Conservation (phyloP, 2,888 invertebrate genomes). For the Trachelus stipa region DNA sequence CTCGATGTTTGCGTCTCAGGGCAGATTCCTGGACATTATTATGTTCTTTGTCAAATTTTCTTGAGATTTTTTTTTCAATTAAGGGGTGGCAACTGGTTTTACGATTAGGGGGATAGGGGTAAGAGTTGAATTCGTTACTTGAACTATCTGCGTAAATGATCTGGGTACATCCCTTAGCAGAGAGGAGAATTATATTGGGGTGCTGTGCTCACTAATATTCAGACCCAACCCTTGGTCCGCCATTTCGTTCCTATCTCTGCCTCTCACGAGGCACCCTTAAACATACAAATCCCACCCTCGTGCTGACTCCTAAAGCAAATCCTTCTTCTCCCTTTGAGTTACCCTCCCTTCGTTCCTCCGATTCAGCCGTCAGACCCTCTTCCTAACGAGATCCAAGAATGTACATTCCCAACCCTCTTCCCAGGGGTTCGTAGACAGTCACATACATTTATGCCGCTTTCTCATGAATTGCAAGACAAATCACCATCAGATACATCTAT, state of each 20-base stretch:
- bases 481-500: slow-evolving; percentile 44
- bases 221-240: slow-evolving; percentile 24
- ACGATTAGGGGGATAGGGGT: neutral
- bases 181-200: neutral
- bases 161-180: neutral
- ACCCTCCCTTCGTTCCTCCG: neutral
- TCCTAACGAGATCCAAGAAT: slow-evolving; percentile 24
- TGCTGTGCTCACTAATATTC: slow-evolving; percentile 41
- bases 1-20: neutral
- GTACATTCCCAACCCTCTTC: slow-evolving; percentile 23
- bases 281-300: slow-evolving; percentile 40
- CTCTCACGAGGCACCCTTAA: slow-evolving; percentile 32
- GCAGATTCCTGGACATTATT: neutral
- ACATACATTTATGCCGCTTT: slow-evolving; percentile 12
- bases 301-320: slow-evolving; percentile 19
- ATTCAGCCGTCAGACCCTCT: slow-evolving; percentile 4
- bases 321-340: slow-evolving; percentile 7
- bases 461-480: slow-evolving; percentile 40
- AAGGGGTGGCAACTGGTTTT: neutral
- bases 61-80: neutral
- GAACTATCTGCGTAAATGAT: neutral
- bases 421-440: slow-evolving; percentile 8
- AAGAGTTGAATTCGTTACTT: neutral
- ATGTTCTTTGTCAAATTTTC: neutral
- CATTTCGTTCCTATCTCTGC: slow-evolving; percentile 13